A percentile compares a stretch with the other conserved stretches of the same genome.
phyloP scores from a whole-genome alignment of 2,888 invertebrate species.

The Smittia sp. region DNA sequence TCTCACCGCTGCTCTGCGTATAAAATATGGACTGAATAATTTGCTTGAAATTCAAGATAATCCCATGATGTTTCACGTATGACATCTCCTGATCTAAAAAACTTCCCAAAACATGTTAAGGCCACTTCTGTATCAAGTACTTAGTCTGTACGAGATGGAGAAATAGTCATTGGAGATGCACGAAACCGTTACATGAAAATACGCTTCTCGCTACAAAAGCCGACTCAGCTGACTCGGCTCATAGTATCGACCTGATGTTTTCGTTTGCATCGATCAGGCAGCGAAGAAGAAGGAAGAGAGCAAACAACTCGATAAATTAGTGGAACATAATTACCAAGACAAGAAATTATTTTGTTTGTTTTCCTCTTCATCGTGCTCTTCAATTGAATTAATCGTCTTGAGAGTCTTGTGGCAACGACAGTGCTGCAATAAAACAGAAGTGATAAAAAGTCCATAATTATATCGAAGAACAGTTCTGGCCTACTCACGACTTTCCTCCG shows the following conservation, averaged over 20 bases:
- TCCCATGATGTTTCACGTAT: too few species aligned
- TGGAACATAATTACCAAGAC: conserved; percentile 10
- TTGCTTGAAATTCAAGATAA: too few species aligned
- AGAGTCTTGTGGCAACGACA: not conserved
- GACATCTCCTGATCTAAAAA: too few species aligned
- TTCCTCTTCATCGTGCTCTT: not conserved
- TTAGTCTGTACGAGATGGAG: not conserved
- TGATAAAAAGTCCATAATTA: conserved; percentile 23
- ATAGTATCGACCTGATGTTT: not conserved
- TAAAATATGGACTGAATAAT: too few species aligned
- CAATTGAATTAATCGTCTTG: conserved; percentile 13
- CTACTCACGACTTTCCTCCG: not conserved
- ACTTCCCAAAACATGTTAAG: too few species aligned
- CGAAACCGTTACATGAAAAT: conserved; percentile 17
- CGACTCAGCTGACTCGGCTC: not conserved
- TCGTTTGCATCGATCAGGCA: not conserved
- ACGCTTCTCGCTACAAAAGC: not conserved
- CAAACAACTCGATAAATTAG: conserved; percentile 5
- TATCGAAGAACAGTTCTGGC: not conserved
- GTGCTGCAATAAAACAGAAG: not conserved
- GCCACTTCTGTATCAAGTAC: not conserved
- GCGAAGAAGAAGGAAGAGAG: not conserved
- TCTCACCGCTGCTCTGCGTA: not conserved
- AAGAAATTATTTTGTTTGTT: conserved; percentile 3
- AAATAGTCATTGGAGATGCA: conserved; percentile 7